Evolutionary conservation across 2,113 vertebrate genomes (phyloP).

Genomic region (Cyanocitta stelleri): DNA sequence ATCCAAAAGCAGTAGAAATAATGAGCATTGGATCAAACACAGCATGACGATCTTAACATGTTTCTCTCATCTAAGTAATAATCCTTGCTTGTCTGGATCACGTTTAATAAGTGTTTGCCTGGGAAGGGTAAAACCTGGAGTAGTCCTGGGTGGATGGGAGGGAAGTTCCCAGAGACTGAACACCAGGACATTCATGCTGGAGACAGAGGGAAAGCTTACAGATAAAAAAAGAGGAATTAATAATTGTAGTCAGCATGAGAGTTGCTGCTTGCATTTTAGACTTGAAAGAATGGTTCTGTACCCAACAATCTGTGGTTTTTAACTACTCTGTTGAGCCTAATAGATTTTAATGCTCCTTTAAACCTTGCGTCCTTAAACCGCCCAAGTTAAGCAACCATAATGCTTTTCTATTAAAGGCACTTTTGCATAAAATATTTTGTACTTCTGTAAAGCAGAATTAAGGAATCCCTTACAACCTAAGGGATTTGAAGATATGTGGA

Average conservation of each 20-base stretch:
- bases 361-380: background rate
- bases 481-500: background rate
- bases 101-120: background rate
- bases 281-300: background rate
- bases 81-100: background rate
- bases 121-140: background rate
- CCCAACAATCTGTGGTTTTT: background rate
- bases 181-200: background rate
- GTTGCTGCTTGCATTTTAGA: background rate
- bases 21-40: background rate
- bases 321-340: background rate
- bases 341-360: background rate
- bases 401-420: background rate
- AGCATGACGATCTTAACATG: background rate
- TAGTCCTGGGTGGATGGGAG: rapidly evolving
- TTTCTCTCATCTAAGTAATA: background rate
- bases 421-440: background rate
- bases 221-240: background rate
- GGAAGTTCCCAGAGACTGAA: background rate
- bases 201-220: background rate
- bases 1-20: background rate
- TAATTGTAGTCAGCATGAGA: background rate
- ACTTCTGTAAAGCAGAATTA: background rate
- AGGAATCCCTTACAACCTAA: background rate
- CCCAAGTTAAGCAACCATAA: background rate